Conservation (phyloP, 2,113 vertebrate genomes). For the Oncorhynchus keta region DNA sequence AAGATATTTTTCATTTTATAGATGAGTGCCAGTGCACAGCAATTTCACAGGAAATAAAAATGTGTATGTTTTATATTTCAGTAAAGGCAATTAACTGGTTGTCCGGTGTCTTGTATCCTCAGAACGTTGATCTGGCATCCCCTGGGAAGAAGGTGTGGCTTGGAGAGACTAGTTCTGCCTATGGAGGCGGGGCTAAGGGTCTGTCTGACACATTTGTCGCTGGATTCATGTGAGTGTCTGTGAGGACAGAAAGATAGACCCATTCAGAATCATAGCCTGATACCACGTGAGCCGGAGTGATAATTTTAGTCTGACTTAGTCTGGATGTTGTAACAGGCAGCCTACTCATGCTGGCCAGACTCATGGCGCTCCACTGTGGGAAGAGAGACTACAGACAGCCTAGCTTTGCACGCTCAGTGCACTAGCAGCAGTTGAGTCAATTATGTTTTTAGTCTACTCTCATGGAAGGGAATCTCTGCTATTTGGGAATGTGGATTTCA, state of each 20-base stretch:
- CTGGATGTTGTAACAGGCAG: too few species aligned
- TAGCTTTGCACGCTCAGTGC: background rate
- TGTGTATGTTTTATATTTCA: background rate
- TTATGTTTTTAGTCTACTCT: background rate
- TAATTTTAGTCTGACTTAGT: background rate
- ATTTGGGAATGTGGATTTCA: background rate
- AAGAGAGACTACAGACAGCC: too few species aligned
- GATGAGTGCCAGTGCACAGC: too few species aligned
- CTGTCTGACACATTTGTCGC: constrained; percentile 87
- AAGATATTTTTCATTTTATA: too few species aligned
- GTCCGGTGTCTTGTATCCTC: background rate
- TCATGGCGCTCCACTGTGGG: too few species aligned
- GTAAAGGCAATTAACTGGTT: background rate
- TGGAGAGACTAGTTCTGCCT: constrained; percentile 94
- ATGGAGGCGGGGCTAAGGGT: constrained; percentile 83
- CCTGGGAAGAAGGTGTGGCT: constrained; percentile 87
- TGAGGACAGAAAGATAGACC: background rate
- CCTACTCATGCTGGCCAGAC: too few species aligned
- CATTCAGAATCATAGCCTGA: background rate
- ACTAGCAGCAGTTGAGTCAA: background rate
- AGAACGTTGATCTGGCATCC: constrained; percentile 52
- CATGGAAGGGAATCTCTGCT: background rate
- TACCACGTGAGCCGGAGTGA: too few species aligned
- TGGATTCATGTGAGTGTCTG: constrained; percentile 89
- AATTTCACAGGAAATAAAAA: too few species aligned